These are phyloP conservation scores for Brachionus plicatilis DNA, from an alignment of 1,140 invertebrate species.

Conservation along the genomic window DNA sequence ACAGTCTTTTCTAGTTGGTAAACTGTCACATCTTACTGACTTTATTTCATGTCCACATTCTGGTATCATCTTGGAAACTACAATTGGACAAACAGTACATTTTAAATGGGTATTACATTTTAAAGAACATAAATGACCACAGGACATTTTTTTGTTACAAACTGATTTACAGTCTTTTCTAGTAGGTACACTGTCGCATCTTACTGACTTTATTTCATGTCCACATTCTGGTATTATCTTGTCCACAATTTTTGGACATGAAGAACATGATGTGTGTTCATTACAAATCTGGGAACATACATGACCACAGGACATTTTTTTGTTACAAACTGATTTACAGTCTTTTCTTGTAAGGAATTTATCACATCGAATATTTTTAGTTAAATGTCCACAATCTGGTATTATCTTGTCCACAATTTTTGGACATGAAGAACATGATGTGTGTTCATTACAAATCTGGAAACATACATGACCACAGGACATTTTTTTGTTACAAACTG, in stretches of 20 bases:
- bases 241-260: too few species aligned
- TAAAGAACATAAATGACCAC: not conserved
- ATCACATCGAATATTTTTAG: conserved; percentile 15
- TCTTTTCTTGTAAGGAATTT: not conserved
- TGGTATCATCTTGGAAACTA: not conserved
- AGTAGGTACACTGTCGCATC: not conserved
- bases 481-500: conserved; percentile 5
- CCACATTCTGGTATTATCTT: too few species aligned
- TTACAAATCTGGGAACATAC: not conserved
- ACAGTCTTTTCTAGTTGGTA: conserved; percentile 11
- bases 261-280: too few species aligned
- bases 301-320: not conserved
- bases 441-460: not conserved
- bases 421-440: not conserved
- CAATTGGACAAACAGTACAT: not conserved
- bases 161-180: conserved; percentile 16
- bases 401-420: not conserved
- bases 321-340: conserved; percentile 40
- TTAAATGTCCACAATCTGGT: not conserved
- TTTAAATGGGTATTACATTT: not conserved
- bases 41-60: not conserved
- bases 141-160: conserved; percentile 9
- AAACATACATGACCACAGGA: not conserved
- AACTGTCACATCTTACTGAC: not conserved
- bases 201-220: not conserved